Evolutionary conservation across 2,113 vertebrate genomes (phyloP), one percentile per base, ranked within the genome.

Genomic region (Sterna hirundo): DNA sequence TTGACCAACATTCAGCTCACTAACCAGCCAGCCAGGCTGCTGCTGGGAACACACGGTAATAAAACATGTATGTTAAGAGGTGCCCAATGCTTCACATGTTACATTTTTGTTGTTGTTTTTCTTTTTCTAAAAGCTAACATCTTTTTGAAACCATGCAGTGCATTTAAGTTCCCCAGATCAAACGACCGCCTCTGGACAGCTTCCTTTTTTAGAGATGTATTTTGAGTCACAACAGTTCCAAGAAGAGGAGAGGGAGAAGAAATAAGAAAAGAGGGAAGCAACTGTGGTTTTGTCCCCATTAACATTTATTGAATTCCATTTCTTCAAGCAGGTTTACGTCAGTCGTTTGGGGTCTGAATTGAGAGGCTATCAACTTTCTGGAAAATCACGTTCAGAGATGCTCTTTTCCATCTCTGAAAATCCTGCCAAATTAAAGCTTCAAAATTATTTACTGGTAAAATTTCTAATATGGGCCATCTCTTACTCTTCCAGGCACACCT

Each of bases 51-150:
- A 0, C 2, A 20, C 40, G 25, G 6, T 13, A 60, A 26, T 21
- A 58, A 26, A 19, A 36, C 21, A 25, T 1, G 0, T 18, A 36
- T 3, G 7, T 38, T 15, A 85, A 85, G 65, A 70, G 26, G 2
- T 65, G 66, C 21, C 57, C 46, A 58, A 4, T 25, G n/a, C 49
- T 58, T 76, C 47, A 20, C 4, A 5, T 10, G 12, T 44, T 49
- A 29, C 6, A 6, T 11, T 83, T n/a, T 44, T 68, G 15, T n/a
- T 20, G 30, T 23, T 64, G 23, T 14, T 91, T 65, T 78, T 19
- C 19, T 66, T 87, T 57, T 44, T 54, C 18, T 29, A 57, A 76
- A 70, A 86, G 30, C n/a, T 51, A 90, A 58, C 18, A 40, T 20
- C 9, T 77, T 93, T 68, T 25, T 9, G 9, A 68, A 83, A 72